A percentile compares a stretch with the other conserved stretches of the same genome.
phyloP scores from a whole-genome alignment of 2,797 vertebrate species.

The Falco naumanni region DNA sequence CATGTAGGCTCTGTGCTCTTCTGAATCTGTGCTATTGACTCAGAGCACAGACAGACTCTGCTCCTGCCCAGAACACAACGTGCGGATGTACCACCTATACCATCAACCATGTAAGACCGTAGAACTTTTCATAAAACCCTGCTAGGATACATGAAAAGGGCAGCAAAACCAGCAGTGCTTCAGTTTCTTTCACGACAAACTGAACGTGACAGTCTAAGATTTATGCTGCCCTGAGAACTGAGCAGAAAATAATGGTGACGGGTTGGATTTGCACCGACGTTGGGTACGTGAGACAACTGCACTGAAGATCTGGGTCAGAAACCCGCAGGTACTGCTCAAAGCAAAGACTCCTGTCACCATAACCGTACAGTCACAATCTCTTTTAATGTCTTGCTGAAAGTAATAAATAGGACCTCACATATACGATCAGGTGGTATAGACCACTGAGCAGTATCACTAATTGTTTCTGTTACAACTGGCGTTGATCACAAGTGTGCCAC shows the following conservation, averaged over 20 bases:
- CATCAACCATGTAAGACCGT: not conserved
- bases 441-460: not conserved
- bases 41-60: not conserved
- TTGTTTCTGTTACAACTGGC: not conserved
- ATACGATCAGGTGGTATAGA: no score
- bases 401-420: rapidly evolving
- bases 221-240: not conserved
- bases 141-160: not conserved
- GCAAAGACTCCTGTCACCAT: not conserved
- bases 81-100: not conserved
- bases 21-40: not conserved
- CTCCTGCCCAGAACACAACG: not conserved
- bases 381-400: not conserved
- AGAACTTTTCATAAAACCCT: not conserved
- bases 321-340: not conserved
- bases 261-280: not conserved
- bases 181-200: not conserved
- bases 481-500: not conserved
- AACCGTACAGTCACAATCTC: not conserved
- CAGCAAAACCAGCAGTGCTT: not conserved
- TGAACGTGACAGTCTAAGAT: not conserved
- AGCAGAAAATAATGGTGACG: not conserved
- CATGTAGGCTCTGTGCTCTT: not conserved
- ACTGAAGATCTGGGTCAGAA: not conserved
- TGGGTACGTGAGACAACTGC: not conserved